Percentiles rank a stretch among this genome's conserved stretches.
Evolutionary conservation across 1,140 invertebrate genomes (phyloP).

Genomic region (Gryllus bimaculatus): DNA sequence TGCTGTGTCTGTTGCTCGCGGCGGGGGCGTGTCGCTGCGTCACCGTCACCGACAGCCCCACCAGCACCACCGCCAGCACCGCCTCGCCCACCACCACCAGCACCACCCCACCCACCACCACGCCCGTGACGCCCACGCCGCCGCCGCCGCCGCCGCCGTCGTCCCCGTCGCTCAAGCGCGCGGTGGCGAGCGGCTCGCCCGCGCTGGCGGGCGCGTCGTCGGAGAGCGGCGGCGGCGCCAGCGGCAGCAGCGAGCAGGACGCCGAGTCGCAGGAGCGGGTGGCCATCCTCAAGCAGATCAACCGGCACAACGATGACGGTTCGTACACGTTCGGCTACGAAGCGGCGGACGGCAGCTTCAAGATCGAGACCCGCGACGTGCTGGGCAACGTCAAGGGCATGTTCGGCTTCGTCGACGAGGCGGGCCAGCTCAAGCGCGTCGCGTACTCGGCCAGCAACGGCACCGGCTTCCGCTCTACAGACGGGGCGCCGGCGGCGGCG

Average conservation of each 20-base stretch:
- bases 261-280: constrained; percentile 32
- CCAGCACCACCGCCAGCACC: no score
- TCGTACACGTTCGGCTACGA: constrained; percentile 79
- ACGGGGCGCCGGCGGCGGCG: background rate
- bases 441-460: constrained; percentile 60
- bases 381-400: constrained; percentile 75
- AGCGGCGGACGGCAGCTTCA: constrained; percentile 72
- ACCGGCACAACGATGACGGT: constrained; percentile 70
- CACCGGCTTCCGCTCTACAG: constrained; percentile 37
- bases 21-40: background rate
- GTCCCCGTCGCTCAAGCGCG: background rate
- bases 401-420: constrained; percentile 72
- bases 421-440: constrained; percentile 72
- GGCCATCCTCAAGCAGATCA: constrained; percentile 62
- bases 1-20: background rate
- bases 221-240: background rate
- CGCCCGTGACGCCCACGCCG: background rate
- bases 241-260: constrained; percentile 9
- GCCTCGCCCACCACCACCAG: background rate
- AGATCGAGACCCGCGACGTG: constrained; percentile 72
- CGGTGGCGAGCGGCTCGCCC: background rate
- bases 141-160: background rate
- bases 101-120: background rate
- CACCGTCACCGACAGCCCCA: background rate
- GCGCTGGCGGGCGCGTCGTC: background rate